phyloP scores from a whole-genome alignment of 2,888 invertebrate species.

The Eueremaeus valkanovi region DNA sequence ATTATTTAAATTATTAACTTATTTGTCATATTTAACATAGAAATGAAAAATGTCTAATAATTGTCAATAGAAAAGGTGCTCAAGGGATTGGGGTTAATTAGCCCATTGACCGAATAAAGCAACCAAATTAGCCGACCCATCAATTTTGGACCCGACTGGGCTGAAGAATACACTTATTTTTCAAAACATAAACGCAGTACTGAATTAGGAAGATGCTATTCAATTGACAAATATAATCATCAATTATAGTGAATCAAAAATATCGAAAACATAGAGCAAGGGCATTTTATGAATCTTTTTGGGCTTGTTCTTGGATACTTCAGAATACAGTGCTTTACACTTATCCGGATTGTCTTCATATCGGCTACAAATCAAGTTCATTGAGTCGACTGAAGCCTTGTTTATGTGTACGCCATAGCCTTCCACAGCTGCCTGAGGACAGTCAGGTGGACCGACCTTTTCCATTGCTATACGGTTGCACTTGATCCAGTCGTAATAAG shows the following conservation, averaged over 20 bases:
- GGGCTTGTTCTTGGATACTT: conserved; percentile 18
- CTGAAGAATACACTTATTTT: too few species aligned
- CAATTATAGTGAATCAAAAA: conserved; percentile 37
- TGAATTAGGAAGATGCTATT: too few species aligned
- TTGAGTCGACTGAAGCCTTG: conserved; percentile 37
- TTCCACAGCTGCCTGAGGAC: conserved; percentile 1
- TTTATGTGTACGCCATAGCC: conserved; percentile 29
- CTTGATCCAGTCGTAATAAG: conserved; percentile 35
- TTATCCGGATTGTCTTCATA: conserved; percentile 31
- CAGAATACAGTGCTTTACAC: neutral
- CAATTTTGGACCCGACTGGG: too few species aligned
- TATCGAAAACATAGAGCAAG: conserved; percentile 35
- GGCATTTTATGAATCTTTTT: conserved; percentile 32
- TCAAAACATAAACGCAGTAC: too few species aligned
- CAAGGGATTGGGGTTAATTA: too few species aligned
- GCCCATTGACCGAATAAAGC: too few species aligned
- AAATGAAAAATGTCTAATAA: too few species aligned
- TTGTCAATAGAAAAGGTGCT: too few species aligned
- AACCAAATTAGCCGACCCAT: too few species aligned
- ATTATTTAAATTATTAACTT: too few species aligned
- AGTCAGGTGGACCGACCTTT: neutral
- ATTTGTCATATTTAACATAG: too few species aligned
- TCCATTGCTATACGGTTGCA: conserved; percentile 15
- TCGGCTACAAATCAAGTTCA: conserved; percentile 38
- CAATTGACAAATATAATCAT: neutral